phyloP scores from a whole-genome alignment of 2,113 vertebrate species.

The Plectropomus leopardus region DNA sequence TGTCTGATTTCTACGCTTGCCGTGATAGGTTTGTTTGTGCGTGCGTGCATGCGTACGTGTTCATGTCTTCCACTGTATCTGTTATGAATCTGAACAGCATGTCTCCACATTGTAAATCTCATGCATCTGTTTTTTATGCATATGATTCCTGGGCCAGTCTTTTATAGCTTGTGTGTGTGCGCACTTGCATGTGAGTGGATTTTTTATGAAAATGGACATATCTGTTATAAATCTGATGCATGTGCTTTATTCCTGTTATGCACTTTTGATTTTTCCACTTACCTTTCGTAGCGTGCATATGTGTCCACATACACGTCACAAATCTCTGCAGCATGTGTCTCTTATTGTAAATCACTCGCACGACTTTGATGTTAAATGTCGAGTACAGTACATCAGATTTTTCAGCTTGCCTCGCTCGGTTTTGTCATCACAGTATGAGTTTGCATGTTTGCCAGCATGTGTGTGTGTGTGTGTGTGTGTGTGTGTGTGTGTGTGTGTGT shows the following conservation, averaged over 20 bases:
- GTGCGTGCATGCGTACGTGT: not conserved
- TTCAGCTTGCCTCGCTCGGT: conserved; percentile 27
- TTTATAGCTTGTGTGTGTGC: not conserved
- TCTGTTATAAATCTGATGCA: conserved; percentile 19
- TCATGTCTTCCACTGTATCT: conserved; percentile 7
- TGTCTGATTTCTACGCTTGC: conserved; percentile 30
- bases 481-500: conserved; percentile 40
- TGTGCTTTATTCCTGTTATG: conserved; percentile 1
- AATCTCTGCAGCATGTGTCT: not conserved
- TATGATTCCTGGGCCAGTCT: conserved; percentile 1
- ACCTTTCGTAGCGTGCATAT: conserved; percentile 7
- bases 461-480: conserved; percentile 40
- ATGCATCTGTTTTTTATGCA: conserved; percentile 52
- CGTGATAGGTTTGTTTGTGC: conserved; percentile 29
- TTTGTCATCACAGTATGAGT: conserved; percentile 31
- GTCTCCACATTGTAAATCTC: conserved; percentile 47
- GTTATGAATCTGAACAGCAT: conserved; percentile 33
- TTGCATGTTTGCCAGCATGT: conserved; percentile 50
- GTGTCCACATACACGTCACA: conserved; percentile 8
- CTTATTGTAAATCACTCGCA: conserved; percentile 32
- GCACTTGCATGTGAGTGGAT: not conserved
- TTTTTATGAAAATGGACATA: conserved; percentile 13
- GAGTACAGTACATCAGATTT: conserved; percentile 14
- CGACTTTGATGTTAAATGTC: conserved; percentile 42
- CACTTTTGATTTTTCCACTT: conserved; percentile 13